Percentiles rank a stretch among this genome's conserved stretches.
phyloP scores from a whole-genome alignment of 1,140 invertebrate species.

The Cotesia typhae region DNA sequence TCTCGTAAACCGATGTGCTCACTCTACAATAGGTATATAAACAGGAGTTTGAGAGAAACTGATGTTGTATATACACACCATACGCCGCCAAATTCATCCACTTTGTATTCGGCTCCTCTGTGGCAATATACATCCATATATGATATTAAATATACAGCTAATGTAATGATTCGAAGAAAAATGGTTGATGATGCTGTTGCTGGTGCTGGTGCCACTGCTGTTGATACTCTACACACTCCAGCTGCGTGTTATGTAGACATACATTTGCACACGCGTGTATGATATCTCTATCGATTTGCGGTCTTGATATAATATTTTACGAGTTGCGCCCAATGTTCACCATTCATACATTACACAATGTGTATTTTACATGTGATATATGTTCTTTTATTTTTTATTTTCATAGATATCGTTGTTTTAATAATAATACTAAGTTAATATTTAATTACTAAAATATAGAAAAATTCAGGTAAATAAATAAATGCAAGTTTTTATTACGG shows the following conservation, averaged over 20 bases:
- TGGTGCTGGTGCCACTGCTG: not conserved
- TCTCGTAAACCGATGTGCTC: conserved; percentile 52
- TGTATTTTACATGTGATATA: not conserved
- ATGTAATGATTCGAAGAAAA: no score
- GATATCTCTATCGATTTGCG: conserved; percentile 28
- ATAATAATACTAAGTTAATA: not conserved
- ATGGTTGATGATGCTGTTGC: no score
- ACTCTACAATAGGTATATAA: conserved; percentile 16
- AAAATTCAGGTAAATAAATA: no score
- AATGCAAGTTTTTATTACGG: not conserved
- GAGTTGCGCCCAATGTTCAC: conserved; percentile 8
- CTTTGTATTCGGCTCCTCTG: no score
- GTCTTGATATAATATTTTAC: conserved; percentile 23
- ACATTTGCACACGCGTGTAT: conserved; percentile 17
- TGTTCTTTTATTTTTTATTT: not conserved
- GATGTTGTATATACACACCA: not conserved
- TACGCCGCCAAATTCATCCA: no score
- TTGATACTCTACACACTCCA: not conserved
- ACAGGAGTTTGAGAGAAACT: conserved; percentile 1
- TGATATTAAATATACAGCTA: conserved; percentile 15
- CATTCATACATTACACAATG: conserved; percentile 21
- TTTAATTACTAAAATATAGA: not conserved
- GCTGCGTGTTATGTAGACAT: conserved; percentile 7
- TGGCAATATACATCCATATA: not conserved
- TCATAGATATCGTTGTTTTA: conserved; percentile 2